phyloP scores from a whole-genome alignment of 2,113 vertebrate species.

The Dicerorhinus sumatrensis region DNA sequence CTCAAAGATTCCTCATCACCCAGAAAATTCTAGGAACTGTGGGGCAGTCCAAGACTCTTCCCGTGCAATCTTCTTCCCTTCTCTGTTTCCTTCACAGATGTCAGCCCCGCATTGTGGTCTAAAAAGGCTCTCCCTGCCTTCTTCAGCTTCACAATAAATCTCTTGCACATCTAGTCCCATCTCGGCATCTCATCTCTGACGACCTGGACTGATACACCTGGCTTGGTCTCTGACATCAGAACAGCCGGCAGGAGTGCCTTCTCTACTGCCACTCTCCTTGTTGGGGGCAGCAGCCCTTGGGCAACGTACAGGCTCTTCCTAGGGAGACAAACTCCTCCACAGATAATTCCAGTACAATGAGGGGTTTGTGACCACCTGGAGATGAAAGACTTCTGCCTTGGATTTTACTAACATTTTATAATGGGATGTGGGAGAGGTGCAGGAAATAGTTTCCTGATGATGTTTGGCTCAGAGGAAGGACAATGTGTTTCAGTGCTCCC shows the following conservation, averaged over 20 bases:
- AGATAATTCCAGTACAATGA: slow-evolving; percentile 30
- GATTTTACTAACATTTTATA: slow-evolving; percentile 57
- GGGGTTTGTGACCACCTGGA: background rate
- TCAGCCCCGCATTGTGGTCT: background rate
- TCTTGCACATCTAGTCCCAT: background rate
- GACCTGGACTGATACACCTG: background rate
- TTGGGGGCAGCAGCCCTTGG: background rate
- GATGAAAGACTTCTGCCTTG: slow-evolving; percentile 68
- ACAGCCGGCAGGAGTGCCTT: background rate
- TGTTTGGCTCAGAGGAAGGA: slow-evolving; percentile 69
- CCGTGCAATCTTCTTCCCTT: background rate
- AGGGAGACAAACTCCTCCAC: background rate
- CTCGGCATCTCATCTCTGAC: background rate
- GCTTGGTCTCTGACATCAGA: background rate
- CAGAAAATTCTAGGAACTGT: background rate
- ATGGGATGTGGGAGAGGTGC: slow-evolving; percentile 75
- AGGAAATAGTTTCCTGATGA: slow-evolving; percentile 69
- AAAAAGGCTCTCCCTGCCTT: background rate
- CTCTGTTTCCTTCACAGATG: background rate
- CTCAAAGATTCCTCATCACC: background rate
- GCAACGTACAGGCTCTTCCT: background rate
- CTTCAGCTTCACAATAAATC: background rate
- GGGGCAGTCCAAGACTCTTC: background rate
- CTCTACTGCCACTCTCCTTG: background rate
- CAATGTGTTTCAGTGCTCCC: slow-evolving; percentile 61